These are phyloP conservation scores for Trichoplusia ni DNA, from an alignment of 1,140 invertebrate genomes.

Conservation along the genomic window DNA sequence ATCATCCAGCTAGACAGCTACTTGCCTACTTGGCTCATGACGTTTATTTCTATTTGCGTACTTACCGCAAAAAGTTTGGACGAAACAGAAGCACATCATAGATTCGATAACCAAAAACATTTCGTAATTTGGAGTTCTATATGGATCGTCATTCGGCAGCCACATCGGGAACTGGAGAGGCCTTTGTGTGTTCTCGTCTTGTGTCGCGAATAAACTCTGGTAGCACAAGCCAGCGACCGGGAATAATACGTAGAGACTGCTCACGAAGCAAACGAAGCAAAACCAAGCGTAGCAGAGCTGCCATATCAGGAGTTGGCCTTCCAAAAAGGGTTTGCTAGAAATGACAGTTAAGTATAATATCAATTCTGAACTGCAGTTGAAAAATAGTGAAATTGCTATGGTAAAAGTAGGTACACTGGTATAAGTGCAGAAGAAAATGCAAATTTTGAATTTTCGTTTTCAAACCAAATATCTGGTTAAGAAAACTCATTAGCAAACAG, in stretches of 20 bases:
- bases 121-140: slow-evolving; percentile 62
- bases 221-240: slow-evolving; percentile 39
- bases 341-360: too few relatives aligned
- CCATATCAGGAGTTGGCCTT: slow-evolving; percentile 54
- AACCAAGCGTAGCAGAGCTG: slow-evolving; percentile 50
- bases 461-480: too few relatives aligned
- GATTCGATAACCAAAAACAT: slow-evolving; percentile 48
- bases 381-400: too few relatives aligned
- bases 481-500: too few relatives aligned
- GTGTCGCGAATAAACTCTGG: slow-evolving; percentile 47
- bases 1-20: too few relatives aligned
- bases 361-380: too few relatives aligned
- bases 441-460: too few relatives aligned
- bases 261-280: slow-evolving; percentile 25
- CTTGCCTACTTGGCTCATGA: neutral
- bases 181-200: slow-evolving; percentile 47
- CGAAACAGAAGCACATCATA: slow-evolving; percentile 30
- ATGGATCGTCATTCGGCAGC: slow-evolving; percentile 56
- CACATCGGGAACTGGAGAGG: slow-evolving; percentile 58
- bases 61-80: slow-evolving; percentile 52
- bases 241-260: slow-evolving; percentile 30
- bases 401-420: too few relatives aligned
- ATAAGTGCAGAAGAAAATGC: too few relatives aligned
- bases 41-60: neutral
- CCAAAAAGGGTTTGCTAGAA: slow-evolving; percentile 47